phyloP scores from a whole-genome alignment of 2,113 vertebrate species.

The Mormyrus iriodes region DNA sequence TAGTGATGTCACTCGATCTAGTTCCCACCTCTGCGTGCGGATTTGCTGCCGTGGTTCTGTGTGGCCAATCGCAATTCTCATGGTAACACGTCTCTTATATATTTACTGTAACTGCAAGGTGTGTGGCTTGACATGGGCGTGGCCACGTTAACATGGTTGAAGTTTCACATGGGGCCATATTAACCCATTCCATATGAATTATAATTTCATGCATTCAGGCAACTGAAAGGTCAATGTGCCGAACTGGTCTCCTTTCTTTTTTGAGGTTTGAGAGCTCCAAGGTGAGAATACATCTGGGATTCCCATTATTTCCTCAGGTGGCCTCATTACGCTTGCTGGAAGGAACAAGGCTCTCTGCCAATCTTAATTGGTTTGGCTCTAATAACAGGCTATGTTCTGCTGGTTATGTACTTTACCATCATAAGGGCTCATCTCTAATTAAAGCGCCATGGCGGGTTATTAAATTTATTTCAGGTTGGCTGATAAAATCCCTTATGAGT shows the following conservation, averaged over 20 bases:
- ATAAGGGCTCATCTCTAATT: constrained; percentile 59
- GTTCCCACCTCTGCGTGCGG: not conserved
- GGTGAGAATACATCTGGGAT: constrained; percentile 44
- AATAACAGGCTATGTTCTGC: constrained; percentile 53
- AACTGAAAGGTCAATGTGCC: constrained; percentile 19
- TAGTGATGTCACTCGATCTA: not conserved
- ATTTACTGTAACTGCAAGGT: not conserved
- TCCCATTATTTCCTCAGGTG: constrained; percentile 42
- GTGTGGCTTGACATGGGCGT: not conserved
- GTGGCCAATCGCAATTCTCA: not conserved
- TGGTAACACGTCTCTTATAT: not conserved
- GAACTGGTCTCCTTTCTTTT: constrained; percentile 27
- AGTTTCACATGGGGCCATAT: not conserved
- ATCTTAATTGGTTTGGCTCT: constrained; percentile 66
- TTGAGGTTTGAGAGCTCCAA: constrained; percentile 33
- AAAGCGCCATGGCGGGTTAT: constrained; percentile 53
- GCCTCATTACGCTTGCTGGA: constrained; percentile 49
- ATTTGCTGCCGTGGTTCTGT: not conserved
- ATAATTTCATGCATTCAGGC: constrained; percentile 24
- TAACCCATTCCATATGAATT: constrained; percentile 28
- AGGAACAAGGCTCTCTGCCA: constrained; percentile 54
- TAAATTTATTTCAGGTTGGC: constrained; percentile 40
- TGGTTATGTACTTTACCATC: constrained; percentile 54
- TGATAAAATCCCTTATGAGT: not conserved
- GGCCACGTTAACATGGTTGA: not conserved